Percentiles rank a stretch among this genome's conserved stretches.
phyloP scores from a whole-genome alignment of 1,140 invertebrate genomes.

The Brachionus rotundiformis region DNA sequence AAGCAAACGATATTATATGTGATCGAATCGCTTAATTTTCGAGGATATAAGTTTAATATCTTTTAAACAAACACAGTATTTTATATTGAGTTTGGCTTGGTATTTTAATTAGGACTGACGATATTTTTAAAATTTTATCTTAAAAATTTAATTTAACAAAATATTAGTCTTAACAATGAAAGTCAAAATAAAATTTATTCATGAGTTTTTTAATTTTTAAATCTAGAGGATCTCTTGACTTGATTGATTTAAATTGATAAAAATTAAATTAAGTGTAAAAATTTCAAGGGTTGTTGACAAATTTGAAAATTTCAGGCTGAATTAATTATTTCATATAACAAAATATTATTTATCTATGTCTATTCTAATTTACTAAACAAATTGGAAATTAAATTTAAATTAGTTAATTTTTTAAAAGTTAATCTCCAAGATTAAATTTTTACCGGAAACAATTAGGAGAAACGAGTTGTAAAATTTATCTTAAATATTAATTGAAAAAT shows the following conservation, averaged over 20 bases:
- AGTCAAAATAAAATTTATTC: too few relatives aligned
- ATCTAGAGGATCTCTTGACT: neutral
- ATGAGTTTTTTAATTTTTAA: neutral
- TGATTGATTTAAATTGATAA: neutral
- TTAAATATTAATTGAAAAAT: constrained; percentile 6
- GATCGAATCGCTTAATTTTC: neutral
- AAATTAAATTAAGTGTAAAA: neutral
- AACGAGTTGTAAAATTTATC: neutral
- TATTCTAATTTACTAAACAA: neutral
- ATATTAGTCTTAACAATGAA: too few relatives aligned
- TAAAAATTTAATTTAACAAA: neutral
- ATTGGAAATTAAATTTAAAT: neutral
- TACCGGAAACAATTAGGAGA: neutral
- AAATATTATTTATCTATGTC: neutral
- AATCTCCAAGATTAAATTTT: too few relatives aligned
- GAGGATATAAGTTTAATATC: neutral
- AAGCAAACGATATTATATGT: neutral
- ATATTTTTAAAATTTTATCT: neutral
- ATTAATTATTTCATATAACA: too few relatives aligned
- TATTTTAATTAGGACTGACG: neutral
- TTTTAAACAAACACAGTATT: neutral
- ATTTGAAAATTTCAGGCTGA: too few relatives aligned
- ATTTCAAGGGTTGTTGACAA: neutral
- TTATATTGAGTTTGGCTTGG: neutral
- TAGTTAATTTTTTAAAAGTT: too few relatives aligned